Evolutionary conservation across 2,113 vertebrate genomes (phyloP).

Genomic region (Megalops atlanticus): DNA sequence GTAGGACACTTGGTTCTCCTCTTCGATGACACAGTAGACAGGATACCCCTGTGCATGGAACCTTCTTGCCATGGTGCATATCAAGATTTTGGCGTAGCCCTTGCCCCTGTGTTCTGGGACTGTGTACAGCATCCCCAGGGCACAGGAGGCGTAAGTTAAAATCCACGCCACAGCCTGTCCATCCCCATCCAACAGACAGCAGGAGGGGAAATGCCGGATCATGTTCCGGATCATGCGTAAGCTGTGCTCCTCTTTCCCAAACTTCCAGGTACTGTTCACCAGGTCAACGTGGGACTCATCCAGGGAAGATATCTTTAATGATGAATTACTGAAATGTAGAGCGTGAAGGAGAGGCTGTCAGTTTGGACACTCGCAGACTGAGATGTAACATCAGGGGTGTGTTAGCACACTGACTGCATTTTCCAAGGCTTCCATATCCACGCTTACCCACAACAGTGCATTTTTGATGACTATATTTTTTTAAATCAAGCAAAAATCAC

Average conservation of each 20-base stretch:
- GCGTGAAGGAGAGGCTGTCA: background rate
- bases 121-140: constrained; percentile 61
- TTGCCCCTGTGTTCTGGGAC: constrained; percentile 60
- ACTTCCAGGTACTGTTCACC: constrained; percentile 62
- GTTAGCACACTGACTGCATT: too few species aligned
- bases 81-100: constrained; percentile 64
- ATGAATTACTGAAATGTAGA: constrained; percentile 39
- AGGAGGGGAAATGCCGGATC: constrained; percentile 59
- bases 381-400: too few species aligned
- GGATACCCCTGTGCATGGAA: constrained; percentile 56
- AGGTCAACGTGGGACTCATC: constrained; percentile 55
- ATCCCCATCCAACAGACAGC: constrained; percentile 55
- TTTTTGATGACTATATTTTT: too few species aligned
- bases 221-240: constrained; percentile 47
- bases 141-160: constrained; percentile 45
- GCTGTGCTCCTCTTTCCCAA: constrained; percentile 26
- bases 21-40: constrained; percentile 62
- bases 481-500: too few species aligned
- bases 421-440: too few species aligned
- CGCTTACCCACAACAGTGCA: too few species aligned
- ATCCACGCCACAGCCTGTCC: constrained; percentile 62
- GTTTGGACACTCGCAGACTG: background rate
- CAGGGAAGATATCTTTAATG: constrained; percentile 49
- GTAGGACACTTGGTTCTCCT: constrained; percentile 60
- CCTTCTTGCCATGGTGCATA: constrained; percentile 54